Evolutionary conservation across 2,888 invertebrate genomes (phyloP), one percentile per base, ranked within the genome.

Genomic region (Brachynemurus nebulosus): DNA sequence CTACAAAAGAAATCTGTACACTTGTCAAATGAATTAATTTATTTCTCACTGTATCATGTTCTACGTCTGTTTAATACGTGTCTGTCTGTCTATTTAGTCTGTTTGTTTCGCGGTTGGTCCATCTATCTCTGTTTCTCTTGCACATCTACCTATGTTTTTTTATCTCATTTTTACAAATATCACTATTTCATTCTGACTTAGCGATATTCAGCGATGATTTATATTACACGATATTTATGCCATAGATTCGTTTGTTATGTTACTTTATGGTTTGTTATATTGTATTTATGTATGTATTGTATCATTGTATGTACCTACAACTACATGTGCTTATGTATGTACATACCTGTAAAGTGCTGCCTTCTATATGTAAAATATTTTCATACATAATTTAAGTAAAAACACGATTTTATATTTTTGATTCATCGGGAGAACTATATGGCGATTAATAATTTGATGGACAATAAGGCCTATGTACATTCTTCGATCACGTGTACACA

Each of bases 1-100:
- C 30, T 30, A n/a, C 30, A 19, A 36, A 14, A 36, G 36, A 36
- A 36, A 36, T 36, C 36, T 36, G 17, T 19, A 36, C 36, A 36
- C 17, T 36, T 19, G 36, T 36, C 36, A 19, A 36, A 36, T 36
- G 36, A 36, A 36, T 36, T 36, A 36, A 36, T 36, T 36, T 36
- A 36, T 18, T 17, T 36, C 36, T 17, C 36, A 19, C 36, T 18
- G 18, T 18, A 36, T 36, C 36, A 12, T 19, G 17, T 17, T n/a
- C n/a, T 17, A n/a, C 19, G 14, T 19, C 12, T 35, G 14, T 9
- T 35, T 9, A 7, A 6, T 23, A 23, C 23, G 23, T 23, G 9
- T 23, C 7, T 23, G 9, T 23, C 7, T 23, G 9, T 23, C 7
- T 23, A 23, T 23, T 6, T 23, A 23, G 23, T 23, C 6, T 23